Base-by-base conservation (phyloP, 2,888 invertebrate species). In the Yponomeuta sedellus region DNA sequence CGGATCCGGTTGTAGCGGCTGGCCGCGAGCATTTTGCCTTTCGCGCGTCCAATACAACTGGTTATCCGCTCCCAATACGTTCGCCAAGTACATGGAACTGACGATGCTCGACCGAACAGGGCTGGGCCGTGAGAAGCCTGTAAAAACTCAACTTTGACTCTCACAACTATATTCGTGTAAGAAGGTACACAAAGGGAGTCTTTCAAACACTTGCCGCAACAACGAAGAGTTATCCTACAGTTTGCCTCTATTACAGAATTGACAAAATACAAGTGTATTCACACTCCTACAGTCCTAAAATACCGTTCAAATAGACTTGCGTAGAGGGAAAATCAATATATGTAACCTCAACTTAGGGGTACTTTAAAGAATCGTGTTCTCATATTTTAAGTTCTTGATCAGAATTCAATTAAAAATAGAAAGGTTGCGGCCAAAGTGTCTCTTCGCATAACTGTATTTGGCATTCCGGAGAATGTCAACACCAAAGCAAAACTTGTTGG, bases 21-120 rank as follows among this genome's bases (percentile, higher is more conserved):
- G 81, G 81, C 80, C 83, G 83, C 83, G 78, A 82, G 80, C 84
- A 85, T 85, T 89, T 88, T 86, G 89, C 90, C 90, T 90, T 89
- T 90, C 90, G 88, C 78, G 77, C 84, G 77, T 77, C 74, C 76
- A 34, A 68, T 65, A 81, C 82, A 84, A 68, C 68, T 83, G 80
- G 82, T 81, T 81, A 77, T 80, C 77, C 85, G 85, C 81, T 83
- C 85, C 85, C 85, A 84, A 82, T 81, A 77, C 74, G 68, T 73
- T 66, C 70, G 16, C 16, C 44, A 69, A 75, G 25, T 58, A 67
- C 52, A 16, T 28, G 25, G 10, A 16, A 16, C n/a, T 62, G 16
- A 52, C 44, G 44, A 52, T 52, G 44, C 44, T 16, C 52, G 19
- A 62, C 62, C 19, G 34, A 34, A 28, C 34, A 34, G 34, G 12